A percentile compares a stretch with the other conserved stretches of the same genome.
These are phyloP conservation scores for Drosophila helvetica DNA, from an alignment of 2,888 invertebrate species.

Conservation along the genomic window DNA sequence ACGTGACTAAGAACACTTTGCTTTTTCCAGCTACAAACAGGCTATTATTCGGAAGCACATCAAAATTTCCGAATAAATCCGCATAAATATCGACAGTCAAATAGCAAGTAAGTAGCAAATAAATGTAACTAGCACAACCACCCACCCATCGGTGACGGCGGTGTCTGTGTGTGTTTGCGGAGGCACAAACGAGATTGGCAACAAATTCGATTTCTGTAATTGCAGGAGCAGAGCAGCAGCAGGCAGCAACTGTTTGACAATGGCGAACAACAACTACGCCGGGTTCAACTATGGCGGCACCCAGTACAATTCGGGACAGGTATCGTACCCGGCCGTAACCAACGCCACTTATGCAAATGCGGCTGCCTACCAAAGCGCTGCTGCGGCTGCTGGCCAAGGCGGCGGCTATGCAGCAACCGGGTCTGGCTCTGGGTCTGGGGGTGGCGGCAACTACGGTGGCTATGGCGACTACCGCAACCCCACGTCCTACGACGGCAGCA, in stretches of 20 bases:
- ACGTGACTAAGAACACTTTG: conserved; percentile 78
- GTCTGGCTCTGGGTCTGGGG: conserved; percentile 86
- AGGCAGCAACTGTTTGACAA: conserved; percentile 44
- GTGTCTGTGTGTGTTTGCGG: background rate
- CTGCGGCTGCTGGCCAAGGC: conserved; percentile 85
- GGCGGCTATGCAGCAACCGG: conserved; percentile 85
- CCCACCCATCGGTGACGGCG: background rate
- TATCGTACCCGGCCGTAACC: conserved; percentile 81
- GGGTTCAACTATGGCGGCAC: conserved; percentile 97
- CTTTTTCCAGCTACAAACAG: conserved; percentile 71
- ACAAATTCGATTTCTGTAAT: conserved; percentile 53
- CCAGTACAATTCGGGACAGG: conserved; percentile 89
- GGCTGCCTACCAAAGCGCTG: conserved; percentile 92
- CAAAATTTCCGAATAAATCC: conserved; percentile 58
- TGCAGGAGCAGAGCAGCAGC: conserved; percentile 18
- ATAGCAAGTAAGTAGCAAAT: conserved; percentile 38
- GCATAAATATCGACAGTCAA: conserved; percentile 43
- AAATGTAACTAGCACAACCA: conserved; percentile 63
- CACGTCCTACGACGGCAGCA: conserved; percentile 91
- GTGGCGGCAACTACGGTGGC: conserved; percentile 56
- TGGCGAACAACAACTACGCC: conserved; percentile 93
- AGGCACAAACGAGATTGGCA: conserved; percentile 48
- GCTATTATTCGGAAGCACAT: conserved; percentile 70
- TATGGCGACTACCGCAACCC: conserved; percentile 86
- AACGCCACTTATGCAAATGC: conserved; percentile 92